These are phyloP conservation scores for Myocastor coypus DNA, from an alignment of 2,113 vertebrate genomes.

Conservation along the genomic window DNA sequence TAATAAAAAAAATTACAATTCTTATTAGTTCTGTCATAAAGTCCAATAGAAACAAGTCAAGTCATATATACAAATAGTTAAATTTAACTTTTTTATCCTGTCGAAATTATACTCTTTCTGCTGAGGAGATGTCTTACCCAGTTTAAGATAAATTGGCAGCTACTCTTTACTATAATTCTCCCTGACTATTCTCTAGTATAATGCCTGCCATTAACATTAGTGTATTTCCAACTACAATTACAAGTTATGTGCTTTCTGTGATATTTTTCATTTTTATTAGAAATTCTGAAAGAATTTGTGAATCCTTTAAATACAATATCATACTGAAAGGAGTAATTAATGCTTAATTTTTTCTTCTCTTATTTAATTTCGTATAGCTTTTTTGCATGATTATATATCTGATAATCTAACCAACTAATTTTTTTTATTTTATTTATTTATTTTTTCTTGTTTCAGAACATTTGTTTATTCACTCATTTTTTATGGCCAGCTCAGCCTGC, in stretches of 20 bases:
- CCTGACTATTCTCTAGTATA: conserved; percentile 22
- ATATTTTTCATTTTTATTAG: conserved; percentile 52
- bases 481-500: too few species aligned
- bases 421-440: too few species aligned
- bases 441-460: too few species aligned
- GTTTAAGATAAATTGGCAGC: conserved; percentile 39
- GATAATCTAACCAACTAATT: too few species aligned
- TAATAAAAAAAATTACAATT: conserved; percentile 3
- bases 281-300: conserved; percentile 57
- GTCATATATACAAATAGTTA: conserved; percentile 51
- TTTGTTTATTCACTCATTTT: too few species aligned
- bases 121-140: neutral
- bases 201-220: conserved; percentile 46
- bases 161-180: conserved; percentile 28
- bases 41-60: conserved; percentile 46
- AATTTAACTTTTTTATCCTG: conserved; percentile 58
- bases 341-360: too few species aligned
- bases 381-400: too few species aligned
- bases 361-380: too few species aligned
- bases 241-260: conserved; percentile 18
- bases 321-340: neutral
- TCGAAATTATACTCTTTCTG: conserved; percentile 48
- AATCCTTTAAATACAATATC: conserved; percentile 44
- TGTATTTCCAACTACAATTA: conserved; percentile 62
- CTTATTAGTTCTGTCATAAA: conserved; percentile 47